Conservation (phyloP, 2,888 invertebrate genomes). For the Aphelenchoides bicaudatus region DNA sequence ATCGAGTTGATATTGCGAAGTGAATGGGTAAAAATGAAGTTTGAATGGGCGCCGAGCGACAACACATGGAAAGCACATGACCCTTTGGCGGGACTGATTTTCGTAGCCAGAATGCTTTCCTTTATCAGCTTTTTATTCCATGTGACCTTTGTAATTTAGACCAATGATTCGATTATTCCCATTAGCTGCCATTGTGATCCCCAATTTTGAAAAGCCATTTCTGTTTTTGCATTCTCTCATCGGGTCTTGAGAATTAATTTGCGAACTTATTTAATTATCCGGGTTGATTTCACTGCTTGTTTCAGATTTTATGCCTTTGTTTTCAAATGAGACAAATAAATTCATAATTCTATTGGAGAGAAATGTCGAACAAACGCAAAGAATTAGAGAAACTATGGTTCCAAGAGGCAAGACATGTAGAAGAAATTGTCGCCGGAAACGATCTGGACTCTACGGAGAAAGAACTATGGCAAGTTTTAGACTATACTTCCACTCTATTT, state of each 20-base stretch:
- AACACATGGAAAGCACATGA: conserved; percentile 3
- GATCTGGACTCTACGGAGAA: conserved; percentile 24
- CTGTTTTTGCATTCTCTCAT: no score
- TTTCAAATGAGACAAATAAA: conserved; percentile 14
- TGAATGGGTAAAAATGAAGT: not conserved
- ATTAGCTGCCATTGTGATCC: no score
- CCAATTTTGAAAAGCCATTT: no score
- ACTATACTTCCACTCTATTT: not conserved
- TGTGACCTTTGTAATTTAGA: no score
- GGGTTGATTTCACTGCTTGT: no score
- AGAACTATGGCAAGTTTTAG: conserved; percentile 30
- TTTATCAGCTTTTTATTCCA: no score
- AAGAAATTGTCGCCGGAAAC: conserved; percentile 42
- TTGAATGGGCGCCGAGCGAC: conserved; percentile 1
- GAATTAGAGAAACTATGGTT: conserved; percentile 40
- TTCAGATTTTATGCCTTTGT: no score
- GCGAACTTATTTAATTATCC: no score
- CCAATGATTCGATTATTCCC: no score
- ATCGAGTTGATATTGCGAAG: not conserved
- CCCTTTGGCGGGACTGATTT: not conserved
- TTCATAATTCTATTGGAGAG: conserved; percentile 25
- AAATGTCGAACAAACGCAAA: conserved; percentile 19
- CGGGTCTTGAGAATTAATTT: no score
- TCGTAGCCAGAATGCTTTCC: no score
- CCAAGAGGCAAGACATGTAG: conserved; percentile 51